Base-by-base conservation (phyloP, 2,888 invertebrate genomes). In the Craniophora ligustri region DNA sequence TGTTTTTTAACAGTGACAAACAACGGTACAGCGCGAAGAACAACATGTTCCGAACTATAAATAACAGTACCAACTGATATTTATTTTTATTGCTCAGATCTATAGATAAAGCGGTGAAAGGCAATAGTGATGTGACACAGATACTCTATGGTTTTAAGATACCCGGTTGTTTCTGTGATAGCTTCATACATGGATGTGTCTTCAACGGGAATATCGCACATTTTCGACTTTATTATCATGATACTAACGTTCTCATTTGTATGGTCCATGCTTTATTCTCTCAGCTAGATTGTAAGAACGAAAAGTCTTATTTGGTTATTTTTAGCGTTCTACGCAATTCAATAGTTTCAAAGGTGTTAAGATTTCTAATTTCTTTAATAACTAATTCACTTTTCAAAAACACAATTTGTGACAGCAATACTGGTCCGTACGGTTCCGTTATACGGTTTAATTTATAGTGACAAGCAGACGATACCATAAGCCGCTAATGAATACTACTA, bases 41-140 rank as follows among this genome's bases (percentile, higher is more conserved):
- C 69, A 61, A 56, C 60, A 31, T 60, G 47, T 39, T 60, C 40
- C 38, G 41, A 69, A 56, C 70, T 63, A 75, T 72, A 80, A 80
- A 83, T 79, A 78, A 63, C 67, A 59, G 49, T 45, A 46, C n/a
- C n/a, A n/a, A n/a, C 48, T 70, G 67, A 75, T 80, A 79, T 79
- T 81, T 78, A 80, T 81, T 83, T 83, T 83, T 82, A 82, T 75
- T 72, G 73, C 77, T 41, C 28, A 71, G 68, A 71, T 73, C 66
- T 58, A 51, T 35, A 68, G 71, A 78, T 66, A 66, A 57, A 62
- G 54, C 59, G 67, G 79, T 72, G 76, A 77, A 76, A 79, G 75
- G 60, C 48, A 40, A 65, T 58, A 42, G 60, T 63, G 45, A 62
- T 64, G 54, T 66, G 63, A 64, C 63, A 66, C 60, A 60, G 66